Conservation (phyloP, 2,113 vertebrate genomes). For the Equus przewalskii region DNA sequence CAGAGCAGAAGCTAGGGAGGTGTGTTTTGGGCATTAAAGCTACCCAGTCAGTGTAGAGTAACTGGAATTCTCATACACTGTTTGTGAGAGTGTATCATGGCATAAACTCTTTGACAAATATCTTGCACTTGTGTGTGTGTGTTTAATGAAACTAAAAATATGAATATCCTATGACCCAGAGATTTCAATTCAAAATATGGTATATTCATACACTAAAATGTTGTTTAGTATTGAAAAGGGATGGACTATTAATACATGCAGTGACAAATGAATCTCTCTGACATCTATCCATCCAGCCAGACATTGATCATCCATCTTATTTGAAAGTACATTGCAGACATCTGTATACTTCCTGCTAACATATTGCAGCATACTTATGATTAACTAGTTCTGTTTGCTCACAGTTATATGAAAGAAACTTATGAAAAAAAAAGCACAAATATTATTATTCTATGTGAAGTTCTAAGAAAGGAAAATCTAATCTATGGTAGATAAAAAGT, state of each 20-base stretch:
- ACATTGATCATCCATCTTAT: background rate
- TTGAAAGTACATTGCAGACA: background rate
- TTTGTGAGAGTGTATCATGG: background rate
- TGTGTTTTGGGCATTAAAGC: background rate
- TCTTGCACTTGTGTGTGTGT: background rate
- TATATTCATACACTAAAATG: background rate
- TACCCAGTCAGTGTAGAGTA: background rate
- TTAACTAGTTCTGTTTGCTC: background rate
- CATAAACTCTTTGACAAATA: background rate
- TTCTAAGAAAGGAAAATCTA: background rate
- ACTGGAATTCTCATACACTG: background rate
- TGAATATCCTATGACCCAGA: background rate
- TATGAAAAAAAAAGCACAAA: background rate
- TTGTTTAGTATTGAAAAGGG: background rate
- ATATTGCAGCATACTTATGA: background rate
- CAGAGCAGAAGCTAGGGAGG: background rate
- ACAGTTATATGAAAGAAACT: slow-evolving; percentile 3
- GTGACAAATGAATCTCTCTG: background rate
- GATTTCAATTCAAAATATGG: background rate
- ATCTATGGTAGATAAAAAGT: background rate
- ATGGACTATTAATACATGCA: background rate
- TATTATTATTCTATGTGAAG: background rate
- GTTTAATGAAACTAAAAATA: slow-evolving; percentile 2
- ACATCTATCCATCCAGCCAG: background rate
- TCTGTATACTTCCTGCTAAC: background rate